A percentile compares a stretch with the other conserved stretches of the same genome.
phyloP scores from a whole-genome alignment of 2,797 vertebrate species.

The Emys orbicularis region DNA sequence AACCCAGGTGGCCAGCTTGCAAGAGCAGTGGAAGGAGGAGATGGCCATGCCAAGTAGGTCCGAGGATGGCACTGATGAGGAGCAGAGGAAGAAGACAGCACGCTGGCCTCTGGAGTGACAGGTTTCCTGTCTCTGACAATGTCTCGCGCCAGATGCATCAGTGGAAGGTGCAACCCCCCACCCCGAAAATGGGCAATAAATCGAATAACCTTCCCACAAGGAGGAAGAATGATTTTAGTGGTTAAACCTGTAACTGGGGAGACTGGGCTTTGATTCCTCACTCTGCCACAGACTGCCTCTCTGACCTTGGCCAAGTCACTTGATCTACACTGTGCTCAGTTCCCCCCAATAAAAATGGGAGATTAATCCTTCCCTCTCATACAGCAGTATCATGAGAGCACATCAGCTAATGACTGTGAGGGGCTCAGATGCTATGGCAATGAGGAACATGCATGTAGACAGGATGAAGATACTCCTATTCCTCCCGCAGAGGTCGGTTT shows the following conservation, averaged over 20 bases:
- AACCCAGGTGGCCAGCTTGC: background rate
- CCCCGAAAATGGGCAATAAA: background rate
- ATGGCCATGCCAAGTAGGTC: background rate
- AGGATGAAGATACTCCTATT: background rate
- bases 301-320: too few relatives aligned
- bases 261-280: background rate
- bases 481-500: background rate
- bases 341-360: background rate
- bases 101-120: fast-evolving
- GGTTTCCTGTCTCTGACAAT: background rate
- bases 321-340: too few relatives aligned
- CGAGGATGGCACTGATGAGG: background rate
- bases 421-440: background rate
- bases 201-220: background rate
- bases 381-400: background rate
- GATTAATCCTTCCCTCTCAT: background rate
- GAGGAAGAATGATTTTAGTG: background rate
- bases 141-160: background rate
- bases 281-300: background rate
- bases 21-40: background rate
- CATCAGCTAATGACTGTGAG: background rate
- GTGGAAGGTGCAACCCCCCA: background rate
- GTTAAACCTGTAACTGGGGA: background rate
- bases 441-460: background rate
- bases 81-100: background rate